Conservation (phyloP, 2,888 invertebrate genomes). For the Prionchulus punctatus region DNA sequence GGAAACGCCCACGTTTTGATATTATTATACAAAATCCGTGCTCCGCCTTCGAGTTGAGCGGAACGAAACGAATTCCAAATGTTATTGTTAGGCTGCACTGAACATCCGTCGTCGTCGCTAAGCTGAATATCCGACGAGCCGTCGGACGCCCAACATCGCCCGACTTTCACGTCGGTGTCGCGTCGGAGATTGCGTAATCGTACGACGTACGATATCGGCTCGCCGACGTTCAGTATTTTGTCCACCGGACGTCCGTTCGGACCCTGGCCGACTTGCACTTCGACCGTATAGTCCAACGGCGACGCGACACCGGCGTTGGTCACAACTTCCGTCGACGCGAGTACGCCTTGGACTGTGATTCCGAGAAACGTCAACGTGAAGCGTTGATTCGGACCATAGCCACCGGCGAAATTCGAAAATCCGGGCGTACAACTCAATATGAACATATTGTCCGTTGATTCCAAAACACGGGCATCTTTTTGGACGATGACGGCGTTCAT, state of each 20-base stretch:
- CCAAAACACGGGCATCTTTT: background rate
- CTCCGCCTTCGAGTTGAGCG: background rate
- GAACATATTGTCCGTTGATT: slow-evolving; percentile 8
- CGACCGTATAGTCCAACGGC: slow-evolving; percentile 4
- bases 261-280: slow-evolving; percentile 7
- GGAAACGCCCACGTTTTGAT: slow-evolving; percentile 23
- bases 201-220: slow-evolving; percentile 20
- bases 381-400: background rate
- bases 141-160: slow-evolving; percentile 16
- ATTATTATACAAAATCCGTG: slow-evolving; percentile 10
- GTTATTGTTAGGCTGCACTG: slow-evolving; percentile 8
- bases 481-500: slow-evolving; percentile 12
- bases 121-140: slow-evolving; percentile 14
- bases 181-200: slow-evolving; percentile 13
- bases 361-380: slow-evolving; percentile 1
- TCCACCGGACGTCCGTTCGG: background rate
- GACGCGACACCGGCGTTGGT: background rate
- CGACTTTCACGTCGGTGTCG: background rate
- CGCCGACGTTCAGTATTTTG: slow-evolving; percentile 14
- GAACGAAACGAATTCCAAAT: slow-evolving; percentile 17
- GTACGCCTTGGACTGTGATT: background rate
- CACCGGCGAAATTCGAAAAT: background rate
- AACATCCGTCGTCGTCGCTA: slow-evolving; percentile 15
- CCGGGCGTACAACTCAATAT: background rate
- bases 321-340: slow-evolving; percentile 8